These are phyloP conservation scores for Epiblema foenella DNA, from an alignment of 2,888 invertebrate species.

Conservation along the genomic window DNA sequence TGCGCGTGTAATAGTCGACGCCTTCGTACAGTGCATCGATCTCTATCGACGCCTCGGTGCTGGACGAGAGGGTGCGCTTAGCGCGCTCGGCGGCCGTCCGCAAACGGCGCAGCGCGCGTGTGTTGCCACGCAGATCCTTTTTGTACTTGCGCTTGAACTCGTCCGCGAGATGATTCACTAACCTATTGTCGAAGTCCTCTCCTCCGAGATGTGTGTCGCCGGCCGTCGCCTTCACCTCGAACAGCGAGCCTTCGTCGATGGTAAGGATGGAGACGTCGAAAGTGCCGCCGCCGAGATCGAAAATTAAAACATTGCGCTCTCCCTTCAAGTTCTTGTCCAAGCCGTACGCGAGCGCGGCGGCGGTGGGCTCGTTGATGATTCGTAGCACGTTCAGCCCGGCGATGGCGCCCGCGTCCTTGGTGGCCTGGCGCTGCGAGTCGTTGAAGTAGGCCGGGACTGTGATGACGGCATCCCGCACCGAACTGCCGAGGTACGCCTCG, in stretches of 20 bases:
- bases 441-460: conserved; percentile 88
- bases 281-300: conserved; percentile 85
- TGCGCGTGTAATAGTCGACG: conserved; percentile 86
- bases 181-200: conserved; percentile 85
- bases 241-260: conserved; percentile 88
- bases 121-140: conserved; percentile 86
- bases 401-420: conserved; percentile 89
- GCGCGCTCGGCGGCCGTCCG: conserved; percentile 89
- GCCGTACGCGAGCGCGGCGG: conserved; percentile 87
- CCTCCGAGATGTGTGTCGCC: conserved; percentile 92
- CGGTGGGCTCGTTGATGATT: conserved; percentile 88
- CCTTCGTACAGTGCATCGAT: conserved; percentile 89
- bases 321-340: conserved; percentile 85
- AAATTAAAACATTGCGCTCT: conserved; percentile 82
- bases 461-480: conserved; percentile 87
- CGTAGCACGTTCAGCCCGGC: conserved; percentile 77
- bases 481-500: conserved; percentile 77
- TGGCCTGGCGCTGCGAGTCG: conserved; percentile 73
- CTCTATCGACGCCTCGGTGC: conserved; percentile 88
- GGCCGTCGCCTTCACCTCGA: conserved; percentile 90
- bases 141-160: conserved; percentile 87
- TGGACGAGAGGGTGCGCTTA: conserved; percentile 88
- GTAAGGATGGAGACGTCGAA: conserved; percentile 91
- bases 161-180: conserved; percentile 85
- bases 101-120: conserved; percentile 86